Percentiles rank a stretch among this genome's conserved stretches.
These are phyloP conservation scores for Dendrolimus punctatus DNA, from an alignment of 1,140 invertebrate genomes.

Conservation along the genomic window DNA sequence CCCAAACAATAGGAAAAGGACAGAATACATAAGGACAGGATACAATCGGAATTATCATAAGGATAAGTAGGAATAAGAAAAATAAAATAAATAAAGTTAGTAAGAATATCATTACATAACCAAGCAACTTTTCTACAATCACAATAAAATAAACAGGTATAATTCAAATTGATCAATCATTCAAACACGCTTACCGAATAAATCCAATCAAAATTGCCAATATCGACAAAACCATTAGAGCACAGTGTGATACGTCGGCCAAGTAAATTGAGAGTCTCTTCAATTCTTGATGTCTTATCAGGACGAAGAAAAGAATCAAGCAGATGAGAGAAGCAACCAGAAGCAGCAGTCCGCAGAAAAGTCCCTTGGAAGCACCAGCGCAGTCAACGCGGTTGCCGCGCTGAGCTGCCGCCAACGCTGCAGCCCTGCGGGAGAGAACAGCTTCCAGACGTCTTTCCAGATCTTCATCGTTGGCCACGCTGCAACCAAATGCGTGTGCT, in stretches of 20 bases:
- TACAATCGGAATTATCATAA: too few species aligned
- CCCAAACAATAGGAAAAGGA: too few species aligned
- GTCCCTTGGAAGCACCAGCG: conserved; percentile 92
- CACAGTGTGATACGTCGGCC: conserved; percentile 91
- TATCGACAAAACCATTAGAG: conserved; percentile 88
- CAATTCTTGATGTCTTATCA: conserved; percentile 87
- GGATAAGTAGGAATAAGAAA: too few species aligned
- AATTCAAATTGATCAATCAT: not conserved
- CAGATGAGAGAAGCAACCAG: conserved; percentile 94
- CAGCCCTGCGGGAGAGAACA: conserved; percentile 86
- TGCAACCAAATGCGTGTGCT: conserved; percentile 65
- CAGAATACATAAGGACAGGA: too few species aligned
- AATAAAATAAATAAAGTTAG: too few species aligned
- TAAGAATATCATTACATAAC: too few species aligned
- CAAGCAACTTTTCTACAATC: too few species aligned
- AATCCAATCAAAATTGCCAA: conserved; percentile 93
- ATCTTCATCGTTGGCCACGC: conserved; percentile 86
- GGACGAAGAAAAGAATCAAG: conserved; percentile 94
- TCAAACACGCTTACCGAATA: conserved; percentile 75
- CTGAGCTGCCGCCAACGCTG: conserved; percentile 84
- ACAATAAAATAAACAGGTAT: not conserved
- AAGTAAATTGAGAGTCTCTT: conserved; percentile 89
- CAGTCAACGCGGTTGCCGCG: conserved; percentile 90
- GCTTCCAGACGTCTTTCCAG: conserved; percentile 88
- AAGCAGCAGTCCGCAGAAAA: conserved; percentile 93